A percentile compares a stretch with the other conserved stretches of the same genome.
phyloP scores from a whole-genome alignment of 2,797 vertebrate species.

The Dendrocincla fuliginosa region DNA sequence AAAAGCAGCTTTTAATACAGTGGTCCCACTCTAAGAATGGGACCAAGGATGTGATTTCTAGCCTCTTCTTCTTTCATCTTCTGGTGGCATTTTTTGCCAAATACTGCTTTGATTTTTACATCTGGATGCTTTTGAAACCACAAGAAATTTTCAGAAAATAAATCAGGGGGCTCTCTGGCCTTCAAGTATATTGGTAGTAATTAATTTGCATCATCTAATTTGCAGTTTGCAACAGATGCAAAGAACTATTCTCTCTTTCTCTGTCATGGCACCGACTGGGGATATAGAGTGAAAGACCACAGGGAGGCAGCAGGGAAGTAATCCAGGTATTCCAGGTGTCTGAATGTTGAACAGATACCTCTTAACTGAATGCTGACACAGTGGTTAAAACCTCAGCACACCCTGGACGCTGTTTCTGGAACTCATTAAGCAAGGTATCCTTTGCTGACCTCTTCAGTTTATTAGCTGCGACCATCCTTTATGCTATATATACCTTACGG shows the following conservation, averaged over 20 bases:
- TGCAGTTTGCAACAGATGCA: background rate
- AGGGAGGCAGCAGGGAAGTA: background rate
- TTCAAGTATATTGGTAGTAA: background rate
- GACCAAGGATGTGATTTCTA: background rate
- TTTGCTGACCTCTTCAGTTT: slow-evolving; percentile 32
- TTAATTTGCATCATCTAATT: background rate
- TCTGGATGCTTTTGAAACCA: background rate
- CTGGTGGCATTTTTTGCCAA: background rate
- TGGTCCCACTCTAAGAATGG: background rate
- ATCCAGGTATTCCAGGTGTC: background rate
- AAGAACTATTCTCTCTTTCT: background rate
- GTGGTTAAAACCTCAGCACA: background rate
- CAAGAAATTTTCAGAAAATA: background rate
- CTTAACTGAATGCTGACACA: background rate
- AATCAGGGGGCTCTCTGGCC: background rate
- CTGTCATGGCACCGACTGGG: background rate
- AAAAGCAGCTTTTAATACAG: background rate
- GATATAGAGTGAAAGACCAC: background rate
- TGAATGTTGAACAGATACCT: background rate
- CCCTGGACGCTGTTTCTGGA: slow-evolving; percentile 33
- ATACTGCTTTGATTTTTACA: background rate
- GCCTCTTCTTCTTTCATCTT: background rate
- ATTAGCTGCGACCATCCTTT: background rate
- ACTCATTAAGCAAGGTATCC: slow-evolving; percentile 2
- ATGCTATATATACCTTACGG: background rate